Percentiles rank a stretch among this genome's conserved stretches.
phyloP scores from a whole-genome alignment of 2,113 vertebrate species.

The Oxyura jamaicensis region DNA sequence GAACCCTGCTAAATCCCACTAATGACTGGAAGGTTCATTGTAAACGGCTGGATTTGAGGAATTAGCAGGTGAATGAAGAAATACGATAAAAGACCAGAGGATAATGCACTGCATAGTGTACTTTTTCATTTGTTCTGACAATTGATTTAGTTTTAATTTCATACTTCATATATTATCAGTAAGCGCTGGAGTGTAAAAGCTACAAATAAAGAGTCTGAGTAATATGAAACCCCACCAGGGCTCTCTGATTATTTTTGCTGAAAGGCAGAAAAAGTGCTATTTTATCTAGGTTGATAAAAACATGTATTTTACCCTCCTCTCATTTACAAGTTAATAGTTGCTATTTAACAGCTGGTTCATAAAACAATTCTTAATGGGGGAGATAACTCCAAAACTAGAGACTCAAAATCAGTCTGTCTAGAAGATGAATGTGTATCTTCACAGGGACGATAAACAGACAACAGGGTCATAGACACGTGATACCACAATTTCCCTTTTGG shows the following conservation, averaged over 20 bases:
- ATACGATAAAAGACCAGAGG: not conserved
- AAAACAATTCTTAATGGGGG: not conserved
- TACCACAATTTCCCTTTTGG: not conserved
- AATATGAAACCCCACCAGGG: not conserved
- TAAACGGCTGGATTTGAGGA: slow-evolving; percentile 30
- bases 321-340: slow-evolving; percentile 8
- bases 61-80: slow-evolving; percentile 31
- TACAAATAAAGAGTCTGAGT: not conserved
- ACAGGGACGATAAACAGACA: not conserved
- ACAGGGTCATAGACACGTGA: not conserved
- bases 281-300: slow-evolving; percentile 28
- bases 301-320: not conserved
- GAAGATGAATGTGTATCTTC: not conserved
- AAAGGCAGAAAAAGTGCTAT: slow-evolving; percentile 44
- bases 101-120: not conserved
- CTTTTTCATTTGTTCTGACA: slow-evolving; percentile 33
- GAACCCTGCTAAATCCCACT: slow-evolving; percentile 16
- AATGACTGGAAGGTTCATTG: slow-evolving; percentile 18
- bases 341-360: not conserved
- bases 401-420: not conserved
- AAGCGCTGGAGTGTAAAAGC: slow-evolving; percentile 8
- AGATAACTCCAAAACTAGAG: not conserved
- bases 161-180: slow-evolving; percentile 24
- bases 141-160: slow-evolving; percentile 35
- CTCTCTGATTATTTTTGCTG: slow-evolving; percentile 15